Base-by-base conservation (phyloP, 2,888 invertebrate species). In the Stegophylla sp. region DNA sequence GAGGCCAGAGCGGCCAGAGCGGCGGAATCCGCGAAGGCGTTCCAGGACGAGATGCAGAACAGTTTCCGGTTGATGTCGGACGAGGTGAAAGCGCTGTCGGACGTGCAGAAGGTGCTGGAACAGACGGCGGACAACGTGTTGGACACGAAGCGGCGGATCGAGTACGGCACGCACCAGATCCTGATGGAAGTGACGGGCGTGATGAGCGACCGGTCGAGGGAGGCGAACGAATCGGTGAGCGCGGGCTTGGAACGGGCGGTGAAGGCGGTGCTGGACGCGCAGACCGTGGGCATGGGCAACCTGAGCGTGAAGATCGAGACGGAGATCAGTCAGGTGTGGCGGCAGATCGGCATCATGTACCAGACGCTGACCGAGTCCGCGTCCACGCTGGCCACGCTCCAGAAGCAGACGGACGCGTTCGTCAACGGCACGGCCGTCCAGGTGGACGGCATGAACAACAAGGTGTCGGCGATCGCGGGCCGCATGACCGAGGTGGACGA, bases 281-380 rank as follows among this genome's bases (percentile, higher is more conserved):
- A 95, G 85, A 90, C 91, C 56, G 90, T 90, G 2, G 91, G 92
- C 0, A 87, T 93, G 81, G 89, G 90, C 7, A 94, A 94, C 86
- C 87, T 95, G 73, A 94, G 92, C 72, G 87, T 90, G 0, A 92
- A 92, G 85, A 91, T 95, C 85, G 94, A 94, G 84, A 88, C 90
- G 17, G 94, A 94, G 86, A 92, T 95, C 86, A 91, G 92, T 83
- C 93, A 94, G 86, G 94, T 96, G 20, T 95, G 95, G 95, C 88
- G 94, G 28, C 95, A 95, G 86, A 95, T 96, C 84, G 94, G 94
- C 7, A 92, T 93, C 81, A 94, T 96, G 93, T 92, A 93, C 86
- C 91, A 92, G 85, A 94, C 95, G 86, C 91, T 96, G 85, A 91
- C 91, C 45, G 91, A 91, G 82, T 94, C 91, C 85, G 92, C 92